Evolutionary conservation across 2,888 invertebrate genomes (phyloP).

Genomic region (Matsumyia berberina): DNA sequence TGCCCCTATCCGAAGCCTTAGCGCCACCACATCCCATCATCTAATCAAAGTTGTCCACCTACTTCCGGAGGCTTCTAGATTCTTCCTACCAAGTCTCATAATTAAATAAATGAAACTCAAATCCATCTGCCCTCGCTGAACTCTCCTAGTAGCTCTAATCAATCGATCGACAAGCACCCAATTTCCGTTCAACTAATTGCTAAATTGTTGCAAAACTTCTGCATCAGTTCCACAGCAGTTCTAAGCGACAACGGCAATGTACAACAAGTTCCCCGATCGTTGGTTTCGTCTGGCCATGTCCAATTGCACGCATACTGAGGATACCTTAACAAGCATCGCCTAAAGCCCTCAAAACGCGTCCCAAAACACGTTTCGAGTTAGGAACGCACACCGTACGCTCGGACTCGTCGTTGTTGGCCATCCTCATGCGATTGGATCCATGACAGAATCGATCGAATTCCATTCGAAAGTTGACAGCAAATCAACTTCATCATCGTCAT

Average conservation of each 20-base stretch:
- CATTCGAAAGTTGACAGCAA: conserved; percentile 75
- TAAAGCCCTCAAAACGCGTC: conserved; percentile 75
- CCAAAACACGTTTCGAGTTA: conserved; percentile 61
- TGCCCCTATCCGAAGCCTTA: too few relatives aligned
- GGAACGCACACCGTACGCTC: conserved; percentile 36
- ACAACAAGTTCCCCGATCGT: conserved; percentile 47
- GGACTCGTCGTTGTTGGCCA: conserved; percentile 26
- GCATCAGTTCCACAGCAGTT: conserved; percentile 39
- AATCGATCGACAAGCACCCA: conserved; percentile 48
- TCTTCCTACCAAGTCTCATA: not conserved
- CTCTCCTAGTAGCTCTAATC: conserved; percentile 34
- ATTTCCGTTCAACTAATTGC: conserved; percentile 67
- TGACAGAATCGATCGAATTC: conserved; percentile 76
- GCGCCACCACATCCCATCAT: too few relatives aligned
- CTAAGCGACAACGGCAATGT: conserved; percentile 35
- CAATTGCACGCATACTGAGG: conserved; percentile 60
- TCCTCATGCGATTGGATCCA: conserved; percentile 75
- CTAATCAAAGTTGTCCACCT: not conserved
- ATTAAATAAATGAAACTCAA: conserved; percentile 27
- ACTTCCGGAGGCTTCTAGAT: conserved; percentile 5
- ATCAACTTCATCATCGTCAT: conserved; percentile 74
- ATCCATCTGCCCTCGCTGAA: not conserved
- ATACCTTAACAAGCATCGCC: conserved; percentile 74
- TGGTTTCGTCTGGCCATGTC: conserved; percentile 38
- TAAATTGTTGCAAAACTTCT: conserved; percentile 49